Evolutionary conservation across 2,797 vertebrate genomes (phyloP).

Genomic region (Phoxinus dragarum): DNA sequence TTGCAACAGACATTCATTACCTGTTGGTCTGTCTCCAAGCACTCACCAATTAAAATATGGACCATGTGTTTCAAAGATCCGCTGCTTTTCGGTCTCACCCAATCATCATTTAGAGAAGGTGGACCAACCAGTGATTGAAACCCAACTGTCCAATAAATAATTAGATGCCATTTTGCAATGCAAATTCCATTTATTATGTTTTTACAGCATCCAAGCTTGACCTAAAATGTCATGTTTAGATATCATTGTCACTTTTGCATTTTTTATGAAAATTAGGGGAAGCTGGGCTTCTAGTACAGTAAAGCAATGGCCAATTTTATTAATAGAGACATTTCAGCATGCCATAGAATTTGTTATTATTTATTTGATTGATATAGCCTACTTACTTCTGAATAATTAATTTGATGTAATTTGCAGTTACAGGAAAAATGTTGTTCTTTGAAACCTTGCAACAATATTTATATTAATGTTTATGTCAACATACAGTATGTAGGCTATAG

Average conservation of each 20-base stretch:
- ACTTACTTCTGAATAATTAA: background rate
- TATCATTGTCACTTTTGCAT: background rate
- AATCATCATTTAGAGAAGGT: background rate
- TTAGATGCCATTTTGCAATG: constrained; percentile 34
- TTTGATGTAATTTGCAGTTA: background rate
- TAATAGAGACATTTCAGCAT: background rate
- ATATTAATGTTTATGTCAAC: background rate
- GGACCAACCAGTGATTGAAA: background rate
- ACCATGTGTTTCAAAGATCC: background rate
- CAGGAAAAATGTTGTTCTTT: background rate
- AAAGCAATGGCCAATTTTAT: background rate
- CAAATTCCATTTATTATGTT: background rate
- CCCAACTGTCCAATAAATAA: background rate
- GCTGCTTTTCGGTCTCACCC: background rate
- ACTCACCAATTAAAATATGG: background rate
- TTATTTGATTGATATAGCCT: background rate
- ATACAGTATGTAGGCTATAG: background rate
- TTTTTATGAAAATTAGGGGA: background rate
- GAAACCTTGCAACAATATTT: background rate
- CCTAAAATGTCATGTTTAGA: background rate
- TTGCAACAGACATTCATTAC: background rate
- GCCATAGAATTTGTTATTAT: background rate
- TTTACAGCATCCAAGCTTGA: background rate
- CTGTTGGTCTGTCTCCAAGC: background rate
- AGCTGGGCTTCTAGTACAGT: background rate